These are phyloP conservation scores for Hyla sarda DNA, from an alignment of 2,113 vertebrate species.

Conservation along the genomic window DNA sequence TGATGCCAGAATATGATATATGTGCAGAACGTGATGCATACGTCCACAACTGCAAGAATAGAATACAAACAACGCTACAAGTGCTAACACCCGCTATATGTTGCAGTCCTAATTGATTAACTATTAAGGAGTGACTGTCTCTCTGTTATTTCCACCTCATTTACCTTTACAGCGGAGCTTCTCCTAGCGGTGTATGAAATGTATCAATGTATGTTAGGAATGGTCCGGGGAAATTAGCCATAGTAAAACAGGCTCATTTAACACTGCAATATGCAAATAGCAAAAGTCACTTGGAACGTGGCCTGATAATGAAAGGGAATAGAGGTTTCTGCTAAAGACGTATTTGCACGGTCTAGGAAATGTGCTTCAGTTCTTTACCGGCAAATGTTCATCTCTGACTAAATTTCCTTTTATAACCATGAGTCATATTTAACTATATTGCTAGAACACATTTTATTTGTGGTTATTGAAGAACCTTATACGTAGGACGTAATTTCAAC, in stretches of 20 bases:
- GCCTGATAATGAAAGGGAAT: slow-evolving; percentile 46
- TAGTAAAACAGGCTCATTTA: slow-evolving; percentile 54
- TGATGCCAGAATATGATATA: slow-evolving; percentile 13
- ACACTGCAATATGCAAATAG: slow-evolving; percentile 53
- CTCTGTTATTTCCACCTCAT: slow-evolving; percentile 54
- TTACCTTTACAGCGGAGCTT: slow-evolving; percentile 49
- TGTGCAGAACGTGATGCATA: background rate
- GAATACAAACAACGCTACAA: background rate
- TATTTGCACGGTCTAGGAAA: slow-evolving; percentile 38
- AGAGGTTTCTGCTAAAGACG: slow-evolving; percentile 36
- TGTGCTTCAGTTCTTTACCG: background rate
- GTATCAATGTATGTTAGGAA: slow-evolving; percentile 37
- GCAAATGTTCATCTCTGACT: slow-evolving; percentile 3
- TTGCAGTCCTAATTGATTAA: slow-evolving; percentile 42
- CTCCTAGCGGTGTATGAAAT: slow-evolving; percentile 29
- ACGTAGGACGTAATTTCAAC: too few species aligned
- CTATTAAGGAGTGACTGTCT: slow-evolving; percentile 47
- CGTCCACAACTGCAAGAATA: background rate
- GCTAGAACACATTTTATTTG: background rate
- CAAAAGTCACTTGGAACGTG: slow-evolving; percentile 51
- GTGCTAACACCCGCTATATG: background rate
- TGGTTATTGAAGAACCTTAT: background rate
- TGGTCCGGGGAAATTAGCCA: slow-evolving; percentile 54
- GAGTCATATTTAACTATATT: slow-evolving; percentile 11
- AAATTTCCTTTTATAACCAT: background rate